phyloP scores from a whole-genome alignment of 2,797 vertebrate species.

The Peromyscus melanophrys region DNA sequence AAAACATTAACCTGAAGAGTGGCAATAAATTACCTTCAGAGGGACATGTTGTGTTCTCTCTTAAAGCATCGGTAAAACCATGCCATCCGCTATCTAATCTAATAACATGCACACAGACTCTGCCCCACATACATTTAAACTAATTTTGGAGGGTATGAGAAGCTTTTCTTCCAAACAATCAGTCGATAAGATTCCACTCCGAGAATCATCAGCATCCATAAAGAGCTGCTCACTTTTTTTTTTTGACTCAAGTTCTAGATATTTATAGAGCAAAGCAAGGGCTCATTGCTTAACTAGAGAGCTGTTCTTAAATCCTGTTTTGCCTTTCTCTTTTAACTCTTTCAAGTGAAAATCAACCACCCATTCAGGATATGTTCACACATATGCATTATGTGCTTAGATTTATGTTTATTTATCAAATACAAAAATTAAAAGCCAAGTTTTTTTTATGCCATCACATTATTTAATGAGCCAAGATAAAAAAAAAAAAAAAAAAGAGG shows the following conservation, averaged over 20 bases:
- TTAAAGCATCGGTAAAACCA: constrained; percentile 62
- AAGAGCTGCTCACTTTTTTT: constrained; percentile 29
- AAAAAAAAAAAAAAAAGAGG: background rate
- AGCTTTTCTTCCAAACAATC: constrained; percentile 51
- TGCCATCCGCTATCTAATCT: constrained; percentile 57
- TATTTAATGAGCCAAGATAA: background rate
- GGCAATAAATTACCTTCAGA: constrained; percentile 72
- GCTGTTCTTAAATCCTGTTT: background rate
- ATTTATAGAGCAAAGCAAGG: constrained; percentile 70
- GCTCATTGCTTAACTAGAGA: constrained; percentile 40
- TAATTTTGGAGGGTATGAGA: constrained; percentile 58
- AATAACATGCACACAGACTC: constrained; percentile 44
- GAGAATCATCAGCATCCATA: constrained; percentile 45
- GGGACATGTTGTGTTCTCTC: constrained; percentile 59
- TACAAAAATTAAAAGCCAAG: background rate
- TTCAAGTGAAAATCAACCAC: constrained; percentile 58
- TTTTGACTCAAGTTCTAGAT: constrained; percentile 59
- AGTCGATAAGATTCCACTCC: constrained; percentile 50
- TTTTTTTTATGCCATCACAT: constrained; percentile 20
- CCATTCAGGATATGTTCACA: background rate
- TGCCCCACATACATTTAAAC: constrained; percentile 61
- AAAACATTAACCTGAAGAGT: constrained; percentile 75
- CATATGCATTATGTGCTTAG: background rate
- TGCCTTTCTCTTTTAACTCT: constrained; percentile 28
- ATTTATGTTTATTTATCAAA: constrained; percentile 36